These are phyloP conservation scores for Hesperophylax magnus DNA, from an alignment of 1,140 invertebrate genomes.

Conservation along the genomic window DNA sequence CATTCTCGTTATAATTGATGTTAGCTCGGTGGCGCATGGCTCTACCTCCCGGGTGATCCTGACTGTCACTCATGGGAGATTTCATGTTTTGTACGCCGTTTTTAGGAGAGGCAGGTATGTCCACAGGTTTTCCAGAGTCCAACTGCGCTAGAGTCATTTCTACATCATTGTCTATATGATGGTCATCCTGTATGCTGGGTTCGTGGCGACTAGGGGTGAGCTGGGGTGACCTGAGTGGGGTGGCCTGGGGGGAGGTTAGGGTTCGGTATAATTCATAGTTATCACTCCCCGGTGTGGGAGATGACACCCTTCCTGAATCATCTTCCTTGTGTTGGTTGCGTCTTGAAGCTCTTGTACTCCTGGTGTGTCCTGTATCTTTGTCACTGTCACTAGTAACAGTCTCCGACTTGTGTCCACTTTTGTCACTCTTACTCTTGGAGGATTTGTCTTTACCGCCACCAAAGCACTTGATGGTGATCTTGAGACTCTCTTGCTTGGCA, in stretches of 20 bases:
- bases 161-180: slow-evolving; percentile 60
- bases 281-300: slow-evolving; percentile 69
- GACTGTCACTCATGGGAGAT: slow-evolving; percentile 12
- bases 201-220: slow-evolving; percentile 46
- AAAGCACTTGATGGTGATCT: slow-evolving; percentile 70
- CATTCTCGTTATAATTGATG: slow-evolving; percentile 71
- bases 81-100: slow-evolving; percentile 23
- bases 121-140: slow-evolving; percentile 60
- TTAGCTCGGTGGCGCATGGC: slow-evolving; percentile 68
- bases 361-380: slow-evolving; percentile 54
- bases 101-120: slow-evolving; percentile 57
- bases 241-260: slow-evolving; percentile 63
- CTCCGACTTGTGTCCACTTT: slow-evolving; percentile 64
- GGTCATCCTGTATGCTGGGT: background rate
- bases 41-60: slow-evolving; percentile 62
- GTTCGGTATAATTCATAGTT: slow-evolving; percentile 70
- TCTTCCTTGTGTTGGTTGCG: slow-evolving; percentile 63
- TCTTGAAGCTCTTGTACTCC: slow-evolving; percentile 47
- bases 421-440: slow-evolving; percentile 69
- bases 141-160: slow-evolving; percentile 64
- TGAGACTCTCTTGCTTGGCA: slow-evolving; percentile 68
- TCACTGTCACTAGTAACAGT: slow-evolving; percentile 30
- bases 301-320: slow-evolving; percentile 64
- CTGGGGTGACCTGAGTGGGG: slow-evolving; percentile 56
- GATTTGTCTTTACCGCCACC: slow-evolving; percentile 68